A percentile compares a stretch with the other conserved stretches of the same genome.
Evolutionary conservation across 2,888 invertebrate genomes (phyloP).

Genomic region (Miltochrista miniata): DNA sequence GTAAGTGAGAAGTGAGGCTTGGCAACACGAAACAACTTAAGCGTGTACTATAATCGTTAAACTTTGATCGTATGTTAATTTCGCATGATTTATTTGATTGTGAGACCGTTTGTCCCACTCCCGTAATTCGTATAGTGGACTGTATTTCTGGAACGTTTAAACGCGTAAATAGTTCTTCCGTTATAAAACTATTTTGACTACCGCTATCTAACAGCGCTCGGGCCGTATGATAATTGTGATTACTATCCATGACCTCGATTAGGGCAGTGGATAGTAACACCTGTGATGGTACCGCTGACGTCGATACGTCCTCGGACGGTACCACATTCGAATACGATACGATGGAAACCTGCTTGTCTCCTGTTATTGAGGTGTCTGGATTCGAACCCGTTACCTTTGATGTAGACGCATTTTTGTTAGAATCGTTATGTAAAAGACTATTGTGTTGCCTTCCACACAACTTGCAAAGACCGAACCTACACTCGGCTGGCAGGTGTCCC

Average conservation of each 20-base stretch:
- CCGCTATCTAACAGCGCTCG: too few species aligned
- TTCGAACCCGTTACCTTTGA: neutral
- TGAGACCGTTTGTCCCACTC: slow-evolving; percentile 6
- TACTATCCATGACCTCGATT: slow-evolving; percentile 8
- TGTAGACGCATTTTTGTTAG: neutral
- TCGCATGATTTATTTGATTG: slow-evolving; percentile 2
- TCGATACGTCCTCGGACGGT: neutral
- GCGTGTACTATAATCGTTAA: neutral
- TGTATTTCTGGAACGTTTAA: slow-evolving; percentile 8
- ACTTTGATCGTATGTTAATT: slow-evolving; percentile 2
- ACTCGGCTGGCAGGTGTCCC: too few species aligned
- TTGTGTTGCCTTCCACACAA: too few species aligned
- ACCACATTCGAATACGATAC: neutral
- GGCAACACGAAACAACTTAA: slow-evolving; percentile 5
- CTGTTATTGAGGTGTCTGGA: neutral
- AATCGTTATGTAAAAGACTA: too few species aligned
- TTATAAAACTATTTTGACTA: slow-evolving; percentile 9
- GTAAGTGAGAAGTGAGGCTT: too few species aligned
- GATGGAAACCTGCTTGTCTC: slow-evolving; percentile 4
- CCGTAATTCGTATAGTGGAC: slow-evolving; percentile 9
- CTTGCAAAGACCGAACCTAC: too few species aligned
- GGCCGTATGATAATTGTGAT: too few species aligned
- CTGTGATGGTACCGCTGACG: neutral
- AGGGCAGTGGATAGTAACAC: slow-evolving; percentile 13
- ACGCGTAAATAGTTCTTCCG: slow-evolving; percentile 1